Base-by-base conservation (phyloP, 2,888 invertebrate genomes). In the Sympetrum striolatum region DNA sequence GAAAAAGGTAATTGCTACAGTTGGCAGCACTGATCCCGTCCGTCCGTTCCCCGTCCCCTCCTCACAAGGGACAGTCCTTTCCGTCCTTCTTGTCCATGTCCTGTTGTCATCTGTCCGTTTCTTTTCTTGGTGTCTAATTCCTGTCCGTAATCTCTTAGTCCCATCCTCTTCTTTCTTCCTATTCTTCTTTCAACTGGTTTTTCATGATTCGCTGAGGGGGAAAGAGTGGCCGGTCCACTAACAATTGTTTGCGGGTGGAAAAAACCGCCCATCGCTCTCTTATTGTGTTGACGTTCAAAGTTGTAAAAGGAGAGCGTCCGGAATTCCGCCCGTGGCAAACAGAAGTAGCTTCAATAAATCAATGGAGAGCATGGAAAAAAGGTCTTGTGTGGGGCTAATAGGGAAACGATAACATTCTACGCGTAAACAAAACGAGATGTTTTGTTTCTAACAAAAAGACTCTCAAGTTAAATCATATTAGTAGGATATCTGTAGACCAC, bases 291-390 rank as follows among this genome's bases (percentile, higher is more conserved):
- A 86, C 86, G 60, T 86, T 60, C 31, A 37, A 64, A 86, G 22
- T 86, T 86, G 86, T 86, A 86, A 86, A 86, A 86, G 86, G 60
- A 64, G 86, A 86, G 60, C 86, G 60, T 37, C 60, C 60, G 86
- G 86, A 64, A 86, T 86, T 60, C 86, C 86, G 60, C 86, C 60
- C 86, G 86, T 8, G 86, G 86, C 60, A 48, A 86, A 64, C 60
- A 86, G 60, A 15, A 86, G 86, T 86, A 86, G 86, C 60, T 64
- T 86, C 86, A 86, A 86, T 86, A 86, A 86, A 86, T 86, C 86
- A 86, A 86, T 86, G 86, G 60, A 22, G 60, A 37, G 35, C 58
- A 31, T 37, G 22, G 60, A 86, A 81, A 64, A 82, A 86, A 86
- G 18, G 37, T 10, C n/a, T 64, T 35, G 82, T 82, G 53, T 58